phyloP scores from a whole-genome alignment of 2,888 invertebrate species.

The Caenorhabditis zanzibari region DNA sequence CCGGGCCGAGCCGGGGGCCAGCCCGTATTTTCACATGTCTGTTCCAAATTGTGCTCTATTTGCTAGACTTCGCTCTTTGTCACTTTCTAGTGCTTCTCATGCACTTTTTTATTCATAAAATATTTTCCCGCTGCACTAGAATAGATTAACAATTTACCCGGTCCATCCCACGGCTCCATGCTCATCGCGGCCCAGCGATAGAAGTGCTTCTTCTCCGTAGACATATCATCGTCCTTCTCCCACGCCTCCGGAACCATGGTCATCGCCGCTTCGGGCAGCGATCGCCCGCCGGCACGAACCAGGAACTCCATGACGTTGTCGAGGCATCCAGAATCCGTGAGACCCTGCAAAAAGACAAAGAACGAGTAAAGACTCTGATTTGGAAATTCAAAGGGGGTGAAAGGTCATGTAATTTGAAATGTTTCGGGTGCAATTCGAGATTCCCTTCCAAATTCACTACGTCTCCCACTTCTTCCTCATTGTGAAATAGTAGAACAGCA shows the following conservation, averaged over 20 bases:
- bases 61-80: conserved; percentile 9
- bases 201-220: conserved; percentile 93
- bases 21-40: too few relatives aligned
- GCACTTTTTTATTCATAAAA: conserved; percentile 23
- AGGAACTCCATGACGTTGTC: conserved; percentile 99
- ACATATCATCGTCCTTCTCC: conserved; percentile 87
- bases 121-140: conserved; percentile 1
- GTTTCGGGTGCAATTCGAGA: conserved; percentile 35
- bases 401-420: conserved; percentile 43
- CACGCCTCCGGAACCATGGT: conserved; percentile 89
- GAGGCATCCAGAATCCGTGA: conserved; percentile 97
- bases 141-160: conserved; percentile 79
- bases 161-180: conserved; percentile 99
- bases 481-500: conserved; percentile 35
- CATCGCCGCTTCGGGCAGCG: conserved; percentile 97
- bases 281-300: conserved; percentile 93
- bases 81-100: conserved; percentile 2
- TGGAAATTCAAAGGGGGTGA: not conserved
- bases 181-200: conserved; percentile 97
- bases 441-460: not conserved
- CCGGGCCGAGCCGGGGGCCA: too few relatives aligned
- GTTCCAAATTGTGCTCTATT: not conserved
- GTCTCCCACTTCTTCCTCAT: conserved; percentile 3
- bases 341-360: conserved; percentile 86
- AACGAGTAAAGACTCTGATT: conserved; percentile 21